Percentiles rank a stretch among this genome's conserved stretches.
Conservation (phyloP, 2,113 vertebrate genomes). For the Peromyscus maniculatus region DNA sequence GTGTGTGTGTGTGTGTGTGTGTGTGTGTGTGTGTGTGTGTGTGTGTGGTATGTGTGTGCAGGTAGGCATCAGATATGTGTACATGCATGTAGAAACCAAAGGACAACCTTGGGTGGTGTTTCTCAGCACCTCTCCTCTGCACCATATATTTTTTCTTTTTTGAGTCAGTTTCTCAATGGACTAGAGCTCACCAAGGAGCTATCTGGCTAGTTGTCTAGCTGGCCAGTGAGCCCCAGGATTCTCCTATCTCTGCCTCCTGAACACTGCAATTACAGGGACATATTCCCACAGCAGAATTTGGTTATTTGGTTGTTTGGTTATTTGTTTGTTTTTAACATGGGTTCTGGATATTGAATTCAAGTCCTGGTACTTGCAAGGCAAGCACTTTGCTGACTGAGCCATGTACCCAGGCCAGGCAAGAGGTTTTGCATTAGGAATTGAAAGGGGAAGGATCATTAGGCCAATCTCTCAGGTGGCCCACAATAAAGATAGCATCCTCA, state of each 20-base stretch:
- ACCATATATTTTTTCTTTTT: neutral
- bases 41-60: neutral
- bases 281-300: neutral
- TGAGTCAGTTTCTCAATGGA: neutral
- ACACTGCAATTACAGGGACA: neutral
- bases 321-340: neutral
- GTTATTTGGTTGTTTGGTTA: no score
- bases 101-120: neutral
- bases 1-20: neutral
- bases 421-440: neutral
- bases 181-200: neutral
- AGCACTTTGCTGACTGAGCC: neutral
- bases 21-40: neutral
- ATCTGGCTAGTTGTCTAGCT: no score
- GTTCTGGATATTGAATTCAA: neutral
- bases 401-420: neutral
- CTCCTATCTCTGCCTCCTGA: neutral
- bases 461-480: neutral
- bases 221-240: neutral
- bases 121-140: no score
- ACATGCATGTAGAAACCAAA: neutral
- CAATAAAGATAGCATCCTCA: neutral
- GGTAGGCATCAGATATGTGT: neutral
- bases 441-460: neutral
- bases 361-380: neutral